phyloP scores from a whole-genome alignment of 2,113 vertebrate species.

The Catharus bicknelli region DNA sequence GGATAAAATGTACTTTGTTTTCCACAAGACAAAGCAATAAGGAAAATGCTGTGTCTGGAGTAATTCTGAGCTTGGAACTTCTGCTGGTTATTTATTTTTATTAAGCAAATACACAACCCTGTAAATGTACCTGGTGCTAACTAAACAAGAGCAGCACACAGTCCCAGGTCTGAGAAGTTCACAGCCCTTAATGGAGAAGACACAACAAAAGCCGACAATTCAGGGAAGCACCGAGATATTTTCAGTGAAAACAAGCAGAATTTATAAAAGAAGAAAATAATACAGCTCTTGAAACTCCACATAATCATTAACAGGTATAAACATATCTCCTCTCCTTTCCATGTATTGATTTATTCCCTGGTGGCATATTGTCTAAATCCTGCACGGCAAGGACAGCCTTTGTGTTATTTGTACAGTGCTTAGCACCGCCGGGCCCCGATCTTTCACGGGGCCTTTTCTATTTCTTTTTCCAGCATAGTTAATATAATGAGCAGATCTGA shows the following conservation, averaged over 20 bases:
- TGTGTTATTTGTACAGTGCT: conserved; percentile 61
- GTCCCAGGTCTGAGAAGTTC: neutral
- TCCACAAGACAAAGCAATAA: conserved; percentile 63
- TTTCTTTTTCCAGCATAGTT: conserved; percentile 19
- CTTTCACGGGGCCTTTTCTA: conserved; percentile 4
- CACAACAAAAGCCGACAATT: neutral
- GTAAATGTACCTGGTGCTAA: conserved; percentile 51
- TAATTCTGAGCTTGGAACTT: conserved; percentile 57
- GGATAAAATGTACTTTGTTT: conserved; percentile 66
- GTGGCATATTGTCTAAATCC: conserved; percentile 53
- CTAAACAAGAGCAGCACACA: conserved; percentile 23
- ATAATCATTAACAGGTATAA: conserved; percentile 51
- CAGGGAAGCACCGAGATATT: neutral
- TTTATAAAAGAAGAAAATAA: conserved; percentile 25
- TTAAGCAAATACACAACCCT: conserved; percentile 61
- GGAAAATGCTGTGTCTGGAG: conserved; percentile 63
- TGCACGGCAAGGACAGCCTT: conserved; percentile 38
- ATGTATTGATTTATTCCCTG: conserved; percentile 36
- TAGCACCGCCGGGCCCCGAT: neutral
- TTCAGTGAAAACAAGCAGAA: neutral
- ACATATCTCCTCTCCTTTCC: conserved; percentile 23
- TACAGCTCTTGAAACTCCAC: neutral
- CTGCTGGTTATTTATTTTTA: conserved; percentile 62
- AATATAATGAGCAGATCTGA: conserved; percentile 36
- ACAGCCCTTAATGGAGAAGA: neutral